A percentile compares a stretch with the other conserved stretches of the same genome.
phyloP scores from a whole-genome alignment of 2,113 vertebrate species.

The Pygoscelis antarcticus region DNA sequence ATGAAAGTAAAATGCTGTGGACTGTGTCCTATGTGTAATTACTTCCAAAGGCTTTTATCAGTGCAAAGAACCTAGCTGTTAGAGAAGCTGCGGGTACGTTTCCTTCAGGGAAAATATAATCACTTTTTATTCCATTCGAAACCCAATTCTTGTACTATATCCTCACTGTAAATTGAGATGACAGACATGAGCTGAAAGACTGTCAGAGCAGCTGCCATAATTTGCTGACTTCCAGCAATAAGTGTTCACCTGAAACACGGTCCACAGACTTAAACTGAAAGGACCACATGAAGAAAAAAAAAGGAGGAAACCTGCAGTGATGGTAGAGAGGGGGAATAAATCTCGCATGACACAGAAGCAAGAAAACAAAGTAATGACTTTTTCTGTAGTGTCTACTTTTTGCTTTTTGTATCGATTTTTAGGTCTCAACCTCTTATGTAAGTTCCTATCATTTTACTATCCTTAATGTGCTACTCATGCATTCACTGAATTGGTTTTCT shows the following conservation, averaged over 20 bases:
- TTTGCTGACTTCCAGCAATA: constrained; percentile 19
- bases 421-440: neutral
- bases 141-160: constrained; percentile 42
- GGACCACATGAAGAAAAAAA: neutral
- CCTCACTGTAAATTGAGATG: constrained; percentile 55
- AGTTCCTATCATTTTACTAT: neutral
- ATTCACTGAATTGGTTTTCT: neutral
- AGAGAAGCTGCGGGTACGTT: constrained; percentile 55
- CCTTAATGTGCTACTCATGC: neutral
- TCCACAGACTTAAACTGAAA: neutral
- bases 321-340: neutral
- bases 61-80: constrained; percentile 52
- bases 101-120: constrained; percentile 64
- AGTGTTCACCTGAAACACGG: neutral
- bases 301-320: neutral
- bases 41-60: constrained; percentile 58
- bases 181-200: neutral
- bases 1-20: constrained; percentile 62
- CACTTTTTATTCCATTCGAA: constrained; percentile 61
- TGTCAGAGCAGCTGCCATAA: constrained; percentile 4
- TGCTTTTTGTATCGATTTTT: neutral
- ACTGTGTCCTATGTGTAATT: constrained; percentile 69
- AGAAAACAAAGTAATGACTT: neutral
- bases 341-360: neutral
- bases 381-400: neutral